Base-by-base conservation (phyloP, 2,888 invertebrate genomes). In the Cacoxenus indagator region DNA sequence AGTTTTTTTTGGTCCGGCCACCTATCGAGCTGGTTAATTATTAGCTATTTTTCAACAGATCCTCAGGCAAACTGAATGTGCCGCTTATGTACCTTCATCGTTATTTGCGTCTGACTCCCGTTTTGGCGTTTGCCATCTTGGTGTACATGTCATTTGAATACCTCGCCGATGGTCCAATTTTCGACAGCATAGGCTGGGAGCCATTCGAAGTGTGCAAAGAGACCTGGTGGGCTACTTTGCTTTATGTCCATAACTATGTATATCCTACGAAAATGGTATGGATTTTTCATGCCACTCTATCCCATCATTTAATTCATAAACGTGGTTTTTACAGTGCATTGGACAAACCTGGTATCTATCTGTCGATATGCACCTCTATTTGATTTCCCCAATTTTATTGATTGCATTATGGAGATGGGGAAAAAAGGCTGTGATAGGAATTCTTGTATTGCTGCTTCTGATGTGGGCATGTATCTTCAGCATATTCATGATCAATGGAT, bases 261-360 rank as follows among this genome's bases (percentile, higher is more conserved):
- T 82, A 91, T 31, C 82, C 90, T 0, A n/a, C n/a, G n/a, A n/a
- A n/a, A n/a, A n/a, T n/a, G n/a, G n/a, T n/a, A 84, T 90, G 55
- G 19, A 51, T 0, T 51, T 51, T 37, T 22, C 9, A 9, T 27
- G 11, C n/a, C 4, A 54, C 22, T 19, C 24, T 6, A 1, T n/a
- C 17, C n/a, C 46, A 17, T 8, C 8, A 5, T n/a, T 51, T 51
- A 1, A 4, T 43, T 43, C 11, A n/a, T 2, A 43, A 11, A 9
- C 45, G 4, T 43, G 45, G 45, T 43, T n/a, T n/a, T 48, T 67
- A 9, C 22, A 87, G 88, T 91, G 91, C 74, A 75, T 91, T 46
- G 85, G 86, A 43, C 91, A 90, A 72, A 86, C 89, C 0, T 91
- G 91, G 91, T 91, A 91, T 73, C 79, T 91, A 37, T 88, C 90